phyloP scores from a whole-genome alignment of 2,113 vertebrate species.

The Lophius piscatorius region DNA sequence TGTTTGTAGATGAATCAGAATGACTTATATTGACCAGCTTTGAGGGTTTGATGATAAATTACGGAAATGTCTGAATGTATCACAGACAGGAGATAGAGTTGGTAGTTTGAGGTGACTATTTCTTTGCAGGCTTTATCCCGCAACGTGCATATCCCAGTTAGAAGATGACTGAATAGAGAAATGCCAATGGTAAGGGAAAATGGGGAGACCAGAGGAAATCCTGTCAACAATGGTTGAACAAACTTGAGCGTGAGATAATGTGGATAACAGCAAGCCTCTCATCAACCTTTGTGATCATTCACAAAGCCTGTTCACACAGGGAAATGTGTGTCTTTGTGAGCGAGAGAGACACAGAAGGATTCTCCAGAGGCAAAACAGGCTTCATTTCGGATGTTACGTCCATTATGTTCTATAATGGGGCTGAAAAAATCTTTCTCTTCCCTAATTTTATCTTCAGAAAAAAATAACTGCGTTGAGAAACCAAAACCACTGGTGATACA shows the following conservation, averaged over 20 bases:
- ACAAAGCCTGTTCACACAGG: conserved; percentile 51
- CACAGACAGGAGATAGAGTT: background rate
- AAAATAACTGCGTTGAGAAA: too few relatives aligned
- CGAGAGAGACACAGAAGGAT: conserved; percentile 2
- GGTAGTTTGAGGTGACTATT: background rate
- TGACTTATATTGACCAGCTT: background rate
- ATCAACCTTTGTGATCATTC: conserved; percentile 38
- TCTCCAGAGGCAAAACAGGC: conserved; percentile 4
- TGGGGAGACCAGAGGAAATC: conserved; percentile 68
- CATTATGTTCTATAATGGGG: too few relatives aligned
- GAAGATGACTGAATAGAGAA: conserved; percentile 34
- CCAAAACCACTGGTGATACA: too few relatives aligned
- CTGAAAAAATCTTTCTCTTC: too few relatives aligned
- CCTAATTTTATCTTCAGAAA: background rate
- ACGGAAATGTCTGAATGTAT: background rate
- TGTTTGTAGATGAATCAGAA: conserved; percentile 14
- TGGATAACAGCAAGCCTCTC: conserved; percentile 42
- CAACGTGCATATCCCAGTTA: background rate
- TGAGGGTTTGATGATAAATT: background rate
- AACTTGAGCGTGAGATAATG: conserved; percentile 64
- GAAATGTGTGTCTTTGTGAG: conserved; percentile 7
- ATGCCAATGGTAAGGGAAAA: conserved; percentile 25
- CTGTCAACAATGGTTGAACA: conserved; percentile 69
- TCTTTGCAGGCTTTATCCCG: background rate
- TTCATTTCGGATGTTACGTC: too few relatives aligned